These are phyloP conservation scores for Crypturellus tataupa DNA, from an alignment of 2,797 vertebrate genomes.

Conservation along the genomic window DNA sequence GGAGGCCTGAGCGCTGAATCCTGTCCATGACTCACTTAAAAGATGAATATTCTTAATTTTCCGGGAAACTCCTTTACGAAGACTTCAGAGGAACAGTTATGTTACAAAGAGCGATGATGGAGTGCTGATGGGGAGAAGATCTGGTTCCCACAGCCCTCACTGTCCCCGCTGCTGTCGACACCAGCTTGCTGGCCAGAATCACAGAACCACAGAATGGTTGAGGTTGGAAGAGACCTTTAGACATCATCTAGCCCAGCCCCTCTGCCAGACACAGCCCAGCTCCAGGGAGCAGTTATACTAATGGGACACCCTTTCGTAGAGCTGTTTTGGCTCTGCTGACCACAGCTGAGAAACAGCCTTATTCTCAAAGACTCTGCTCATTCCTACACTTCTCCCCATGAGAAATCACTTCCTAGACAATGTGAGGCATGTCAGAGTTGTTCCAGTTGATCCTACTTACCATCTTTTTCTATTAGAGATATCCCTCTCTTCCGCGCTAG, in stretches of 20 bases:
- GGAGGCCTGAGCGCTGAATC: neutral
- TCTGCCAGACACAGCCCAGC: neutral
- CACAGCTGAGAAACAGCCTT: neutral
- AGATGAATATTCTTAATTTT: neutral
- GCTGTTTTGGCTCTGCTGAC: neutral
- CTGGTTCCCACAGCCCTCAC: neutral
- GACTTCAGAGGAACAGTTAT: neutral
- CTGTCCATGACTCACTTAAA: neutral
- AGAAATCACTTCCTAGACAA: neutral
- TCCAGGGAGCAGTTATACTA: neutral
- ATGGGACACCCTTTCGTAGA: neutral
- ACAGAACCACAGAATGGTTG: neutral
- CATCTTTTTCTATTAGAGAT: neutral
- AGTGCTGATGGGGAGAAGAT: neutral
- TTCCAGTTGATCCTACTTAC: rapidly evolving
- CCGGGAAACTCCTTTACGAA: neutral
- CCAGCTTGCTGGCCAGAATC: neutral
- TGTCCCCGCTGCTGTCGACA: neutral
- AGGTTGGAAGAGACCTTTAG: neutral
- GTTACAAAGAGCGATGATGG: neutral
- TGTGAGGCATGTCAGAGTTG: neutral
- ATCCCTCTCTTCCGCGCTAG: neutral
- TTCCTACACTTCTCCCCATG: neutral
- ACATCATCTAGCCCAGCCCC: neutral
- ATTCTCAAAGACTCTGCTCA: neutral